Base-by-base conservation (phyloP, 2,797 vertebrate genomes). In the Taeniopygia guttata region DNA sequence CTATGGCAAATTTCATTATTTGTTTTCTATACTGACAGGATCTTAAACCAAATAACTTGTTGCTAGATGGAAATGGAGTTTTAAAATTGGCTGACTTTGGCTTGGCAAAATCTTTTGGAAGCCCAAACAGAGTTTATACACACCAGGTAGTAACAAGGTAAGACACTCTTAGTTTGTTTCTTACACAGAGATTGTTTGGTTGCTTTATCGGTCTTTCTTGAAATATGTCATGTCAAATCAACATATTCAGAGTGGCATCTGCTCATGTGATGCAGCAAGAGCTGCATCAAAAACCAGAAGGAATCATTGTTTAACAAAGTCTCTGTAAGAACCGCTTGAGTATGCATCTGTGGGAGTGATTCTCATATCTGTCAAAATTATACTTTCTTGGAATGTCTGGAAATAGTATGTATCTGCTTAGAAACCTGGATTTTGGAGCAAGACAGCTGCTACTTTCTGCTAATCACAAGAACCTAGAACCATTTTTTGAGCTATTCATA, bases 131-230 rank as follows among this genome's bases (percentile, higher is more conserved):
- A 98, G 97, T 98, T 91, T 99, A 99, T 94, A 99, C 99, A 9
- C 99, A 99, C 96, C 99, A 99, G 94, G 99, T 99, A 82, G 99
- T 99, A 90, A 99, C 99, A 96, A 99, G 99, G 99, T 99, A 97
- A 97, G 93, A 78, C 38, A 29, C 32, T 68, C 13, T 48, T 48
- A 0, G 8, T 88, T 70, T 72, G 32, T 49, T 70, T 84, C 13
- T 48, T 89, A 22, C 2, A 3, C 52, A 34, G 22, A 59, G 40
- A 19, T 58, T 76, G 8, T 56, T 49, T 60, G 73, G 21, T 43
- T 80, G 10, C 56, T 79, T 55, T 69, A 11, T 45, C 40, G 13
- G 3, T 84, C 7, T 68, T 29, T 60, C 9, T 54, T 81, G 36
- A 63, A 80, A 25, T 40, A 19, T 5, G 15, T 46, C 4, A 5